Conservation (phyloP, 2,797 vertebrate species). For the Anniella stebbinsi region DNA sequence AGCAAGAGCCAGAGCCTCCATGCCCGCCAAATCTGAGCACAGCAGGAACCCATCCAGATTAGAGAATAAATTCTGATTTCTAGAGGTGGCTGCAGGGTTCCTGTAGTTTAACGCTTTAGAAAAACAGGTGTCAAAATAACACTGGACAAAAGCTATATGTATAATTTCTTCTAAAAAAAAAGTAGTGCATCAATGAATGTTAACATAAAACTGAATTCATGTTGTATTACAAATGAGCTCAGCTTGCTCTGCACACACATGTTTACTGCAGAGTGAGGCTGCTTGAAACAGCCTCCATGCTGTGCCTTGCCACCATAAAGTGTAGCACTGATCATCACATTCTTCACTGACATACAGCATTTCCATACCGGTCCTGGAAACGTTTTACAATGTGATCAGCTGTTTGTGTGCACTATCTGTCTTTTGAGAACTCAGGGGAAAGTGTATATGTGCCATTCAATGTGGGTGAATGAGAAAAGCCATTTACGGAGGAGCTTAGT, state of each 20-base stretch:
- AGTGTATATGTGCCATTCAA: slow-evolving; percentile 36
- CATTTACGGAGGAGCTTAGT: neutral
- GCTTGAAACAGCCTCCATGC: neutral
- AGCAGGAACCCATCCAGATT: slow-evolving; percentile 10
- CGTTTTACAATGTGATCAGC: neutral
- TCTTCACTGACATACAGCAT: neutral
- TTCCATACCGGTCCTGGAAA: neutral
- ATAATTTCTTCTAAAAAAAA: no score
- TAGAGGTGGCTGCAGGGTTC: slow-evolving; percentile 1
- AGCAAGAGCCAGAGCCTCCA: slow-evolving; percentile 50
- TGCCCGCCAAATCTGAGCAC: slow-evolving; percentile 50
- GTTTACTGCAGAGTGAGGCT: neutral
- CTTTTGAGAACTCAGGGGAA: slow-evolving; percentile 34
- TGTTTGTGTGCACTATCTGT: neutral
- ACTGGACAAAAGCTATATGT: neutral
- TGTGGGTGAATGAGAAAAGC: slow-evolving; percentile 7
- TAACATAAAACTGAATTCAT: neutral
- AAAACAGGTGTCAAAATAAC: slow-evolving; percentile 8
- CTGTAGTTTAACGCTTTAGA: neutral
- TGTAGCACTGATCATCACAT: neutral
- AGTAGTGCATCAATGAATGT: neutral
- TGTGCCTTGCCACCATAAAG: neutral
- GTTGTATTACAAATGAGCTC: neutral
- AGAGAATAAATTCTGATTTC: slow-evolving; percentile 13
- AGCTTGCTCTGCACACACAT: neutral